Percentiles rank a stretch among this genome's conserved stretches.
phyloP scores from a whole-genome alignment of 2,797 vertebrate genomes.

The Hylomyscus alleni region DNA sequence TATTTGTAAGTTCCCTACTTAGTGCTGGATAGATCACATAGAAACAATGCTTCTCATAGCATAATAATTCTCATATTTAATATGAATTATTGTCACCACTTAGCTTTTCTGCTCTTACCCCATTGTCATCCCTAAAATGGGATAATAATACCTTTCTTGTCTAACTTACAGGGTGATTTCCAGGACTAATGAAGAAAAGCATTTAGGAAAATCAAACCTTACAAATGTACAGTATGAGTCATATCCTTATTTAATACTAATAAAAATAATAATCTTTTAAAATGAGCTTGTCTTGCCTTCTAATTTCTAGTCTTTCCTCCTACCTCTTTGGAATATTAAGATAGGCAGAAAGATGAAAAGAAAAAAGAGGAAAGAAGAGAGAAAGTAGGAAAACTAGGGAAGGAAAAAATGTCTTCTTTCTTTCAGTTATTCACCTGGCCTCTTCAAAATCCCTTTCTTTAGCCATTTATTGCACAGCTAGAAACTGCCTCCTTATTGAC shows the following conservation, averaged over 20 bases:
- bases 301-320: conserved; percentile 14
- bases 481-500: conserved; percentile 18
- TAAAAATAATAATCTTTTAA: conserved; percentile 72
- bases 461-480: not conserved
- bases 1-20: conserved; percentile 29
- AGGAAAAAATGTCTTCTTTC: not conserved
- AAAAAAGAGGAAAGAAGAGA: not conserved
- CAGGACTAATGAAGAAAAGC: conserved; percentile 68
- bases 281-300: conserved; percentile 47
- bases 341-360: not conserved
- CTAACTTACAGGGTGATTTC: conserved; percentile 64
- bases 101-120: conserved; percentile 69
- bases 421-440: not conserved
- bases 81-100: conserved; percentile 62
- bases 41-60: conserved; percentile 51
- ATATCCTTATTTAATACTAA: conserved; percentile 62
- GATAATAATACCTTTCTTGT: conserved; percentile 64
- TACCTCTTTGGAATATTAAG: not conserved
- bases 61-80: conserved; percentile 48
- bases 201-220: conserved; percentile 69
- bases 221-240: conserved; percentile 66
- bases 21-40: conserved; percentile 9
- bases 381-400: not conserved
- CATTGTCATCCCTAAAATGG: conserved; percentile 69
- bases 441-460: conserved; percentile 44